Conservation (phyloP, 2,113 vertebrate genomes). For the Sylvia atricapilla region DNA sequence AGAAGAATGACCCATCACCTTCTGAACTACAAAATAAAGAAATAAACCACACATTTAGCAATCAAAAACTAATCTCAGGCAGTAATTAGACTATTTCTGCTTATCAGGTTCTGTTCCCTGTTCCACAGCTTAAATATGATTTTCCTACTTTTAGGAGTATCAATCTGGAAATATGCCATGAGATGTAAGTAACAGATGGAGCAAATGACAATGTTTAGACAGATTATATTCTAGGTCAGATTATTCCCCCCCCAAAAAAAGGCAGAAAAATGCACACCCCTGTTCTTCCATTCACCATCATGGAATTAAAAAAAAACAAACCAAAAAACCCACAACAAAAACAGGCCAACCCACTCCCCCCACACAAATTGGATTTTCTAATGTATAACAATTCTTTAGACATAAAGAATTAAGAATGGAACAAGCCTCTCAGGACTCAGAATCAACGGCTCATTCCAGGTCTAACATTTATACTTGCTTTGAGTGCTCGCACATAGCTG, state of each 20-base stretch:
- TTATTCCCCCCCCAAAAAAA: no score
- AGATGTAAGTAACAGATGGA: background rate
- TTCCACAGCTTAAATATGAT: fast-evolving
- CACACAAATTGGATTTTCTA: background rate
- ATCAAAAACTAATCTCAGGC: background rate
- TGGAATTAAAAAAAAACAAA: background rate
- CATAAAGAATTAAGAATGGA: background rate
- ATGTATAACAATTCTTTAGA: background rate
- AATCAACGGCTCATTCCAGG: background rate
- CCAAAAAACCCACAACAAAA: background rate
- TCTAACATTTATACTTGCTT: background rate
- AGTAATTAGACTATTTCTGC: background rate
- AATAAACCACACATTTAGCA: background rate
- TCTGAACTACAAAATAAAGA: background rate
- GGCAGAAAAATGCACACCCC: background rate
- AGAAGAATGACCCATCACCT: background rate
- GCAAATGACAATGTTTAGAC: background rate
- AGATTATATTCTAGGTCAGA: background rate
- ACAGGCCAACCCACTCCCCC: fast-evolving
- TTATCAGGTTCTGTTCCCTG: background rate
- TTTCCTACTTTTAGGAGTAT: background rate
- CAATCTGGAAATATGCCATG: background rate
- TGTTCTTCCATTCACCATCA: background rate
- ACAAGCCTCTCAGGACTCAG: background rate
- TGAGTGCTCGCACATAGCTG: background rate